phyloP scores from a whole-genome alignment of 30 jellyfish, hydroid and myxozoan genomes.

The Aurelia sp. region DNA sequence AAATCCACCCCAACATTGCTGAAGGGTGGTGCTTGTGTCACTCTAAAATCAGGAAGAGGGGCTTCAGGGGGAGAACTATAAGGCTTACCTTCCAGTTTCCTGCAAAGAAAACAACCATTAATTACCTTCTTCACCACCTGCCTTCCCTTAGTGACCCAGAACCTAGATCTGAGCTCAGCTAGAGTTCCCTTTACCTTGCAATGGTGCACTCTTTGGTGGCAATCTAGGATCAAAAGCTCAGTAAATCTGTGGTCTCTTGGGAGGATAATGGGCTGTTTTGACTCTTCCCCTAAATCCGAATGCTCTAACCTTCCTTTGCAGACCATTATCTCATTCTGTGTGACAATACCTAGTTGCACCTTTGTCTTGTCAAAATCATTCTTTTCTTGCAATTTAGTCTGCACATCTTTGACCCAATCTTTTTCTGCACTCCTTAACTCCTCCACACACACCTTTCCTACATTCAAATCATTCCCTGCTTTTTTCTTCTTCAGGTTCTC shows the following conservation, averaged over 20 bases:
- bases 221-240: not conserved
- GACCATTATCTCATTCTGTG: too few relatives aligned
- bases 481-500: too few relatives aligned
- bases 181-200: not conserved
- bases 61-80: not conserved
- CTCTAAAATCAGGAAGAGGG: too few relatives aligned
- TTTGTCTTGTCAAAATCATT: too few relatives aligned
- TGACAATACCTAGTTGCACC: too few relatives aligned
- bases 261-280: not conserved
- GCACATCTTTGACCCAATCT: too few relatives aligned
- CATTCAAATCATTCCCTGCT: too few relatives aligned
- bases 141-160: slow-evolving; percentile 23
- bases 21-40: not conserved
- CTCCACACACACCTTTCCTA: too few relatives aligned
- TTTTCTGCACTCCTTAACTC: too few relatives aligned
- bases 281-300: not conserved
- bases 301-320: too few relatives aligned
- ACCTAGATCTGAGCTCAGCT: not conserved
- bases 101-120: slow-evolving; percentile 1
- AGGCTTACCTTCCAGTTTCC: slow-evolving; percentile 1
- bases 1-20: not conserved
- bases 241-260: slow-evolving; percentile 8
- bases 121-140: not conserved
- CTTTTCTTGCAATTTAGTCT: too few relatives aligned
- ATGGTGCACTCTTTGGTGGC: not conserved